A percentile compares a stretch with the other conserved stretches of the same genome.
Evolutionary conservation across 1,140 invertebrate genomes (phyloP).

Genomic region (Diachasma alloeum): DNA sequence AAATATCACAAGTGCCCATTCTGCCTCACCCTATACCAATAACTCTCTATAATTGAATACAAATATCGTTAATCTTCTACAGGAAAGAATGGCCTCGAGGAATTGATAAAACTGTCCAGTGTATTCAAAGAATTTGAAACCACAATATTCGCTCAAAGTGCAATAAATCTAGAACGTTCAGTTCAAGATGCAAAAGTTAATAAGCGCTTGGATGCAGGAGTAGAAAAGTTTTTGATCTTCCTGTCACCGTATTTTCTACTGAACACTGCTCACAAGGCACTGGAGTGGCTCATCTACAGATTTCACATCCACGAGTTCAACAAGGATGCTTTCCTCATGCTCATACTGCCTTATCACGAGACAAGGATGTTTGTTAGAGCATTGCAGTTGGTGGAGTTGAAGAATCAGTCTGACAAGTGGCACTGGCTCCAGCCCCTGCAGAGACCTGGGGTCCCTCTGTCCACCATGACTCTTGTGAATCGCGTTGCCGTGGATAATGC

Average conservation of each 20-base stretch:
- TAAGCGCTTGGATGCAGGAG: constrained; percentile 75
- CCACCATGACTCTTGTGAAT: constrained; percentile 77
- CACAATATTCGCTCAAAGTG: constrained; percentile 78
- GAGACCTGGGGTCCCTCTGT: constrained; percentile 75
- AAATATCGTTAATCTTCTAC: not conserved
- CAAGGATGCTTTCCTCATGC: constrained; percentile 77
- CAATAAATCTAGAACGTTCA: constrained; percentile 80
- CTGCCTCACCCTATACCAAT: no score
- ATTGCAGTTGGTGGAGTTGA: constrained; percentile 78
- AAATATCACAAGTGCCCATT: no score
- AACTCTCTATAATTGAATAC: no score
- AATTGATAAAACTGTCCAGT: constrained; percentile 77
- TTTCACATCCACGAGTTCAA: constrained; percentile 91
- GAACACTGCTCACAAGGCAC: constrained; percentile 83
- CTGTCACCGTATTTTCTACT: constrained; percentile 89
- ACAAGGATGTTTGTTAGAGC: constrained; percentile 84
- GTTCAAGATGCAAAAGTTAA: constrained; percentile 81
- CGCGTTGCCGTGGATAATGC: constrained; percentile 73
- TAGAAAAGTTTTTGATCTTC: constrained; percentile 82
- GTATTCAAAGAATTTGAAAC: constrained; percentile 78
- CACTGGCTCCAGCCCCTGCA: constrained; percentile 79
- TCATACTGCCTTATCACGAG: constrained; percentile 91
- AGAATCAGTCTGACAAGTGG: constrained; percentile 73
- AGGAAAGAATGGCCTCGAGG: constrained; percentile 80
- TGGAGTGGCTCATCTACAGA: constrained; percentile 93